These are phyloP conservation scores for Ivindomyrus marchei DNA, from an alignment of 2,113 vertebrate species.

Conservation along the genomic window DNA sequence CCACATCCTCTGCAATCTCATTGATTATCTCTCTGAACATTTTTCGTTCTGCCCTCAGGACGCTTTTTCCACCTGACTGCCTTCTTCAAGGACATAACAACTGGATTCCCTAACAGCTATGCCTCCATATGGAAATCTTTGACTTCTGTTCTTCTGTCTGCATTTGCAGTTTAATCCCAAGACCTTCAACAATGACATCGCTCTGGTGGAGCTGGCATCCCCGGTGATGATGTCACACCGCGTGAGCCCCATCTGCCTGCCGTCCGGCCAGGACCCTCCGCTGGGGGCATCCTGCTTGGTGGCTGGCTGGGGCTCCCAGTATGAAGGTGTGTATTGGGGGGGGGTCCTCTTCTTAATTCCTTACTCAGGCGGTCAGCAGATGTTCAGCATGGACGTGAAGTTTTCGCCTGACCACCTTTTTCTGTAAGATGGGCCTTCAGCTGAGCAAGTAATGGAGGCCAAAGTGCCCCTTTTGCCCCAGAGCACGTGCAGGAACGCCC, in stretches of 20 bases:
- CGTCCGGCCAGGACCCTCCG: slow-evolving; percentile 64
- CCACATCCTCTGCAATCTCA: too few relatives aligned
- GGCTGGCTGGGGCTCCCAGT: slow-evolving; percentile 87
- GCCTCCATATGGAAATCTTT: neutral
- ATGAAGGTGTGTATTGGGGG: slow-evolving; percentile 66
- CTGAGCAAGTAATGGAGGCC: slow-evolving; percentile 81
- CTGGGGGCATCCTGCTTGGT: slow-evolving; percentile 76
- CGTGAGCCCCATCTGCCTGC: slow-evolving; percentile 77
- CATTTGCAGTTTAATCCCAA: slow-evolving; percentile 78
- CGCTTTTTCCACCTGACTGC: too few relatives aligned
- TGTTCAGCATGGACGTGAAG: neutral
- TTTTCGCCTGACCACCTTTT: neutral
- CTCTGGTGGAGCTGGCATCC: slow-evolving; percentile 75
- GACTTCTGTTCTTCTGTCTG: neutral
- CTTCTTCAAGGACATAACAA: neutral
- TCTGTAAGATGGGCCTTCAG: slow-evolving; percentile 73
- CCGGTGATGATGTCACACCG: slow-evolving; percentile 54
- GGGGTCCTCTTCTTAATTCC: neutral
- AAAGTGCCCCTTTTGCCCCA: slow-evolving; percentile 77
- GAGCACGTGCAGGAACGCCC: slow-evolving; percentile 68
- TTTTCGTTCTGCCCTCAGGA: too few relatives aligned
- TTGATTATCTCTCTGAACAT: too few relatives aligned
- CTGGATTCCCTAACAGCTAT: neutral
- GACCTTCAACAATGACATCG: slow-evolving; percentile 88
- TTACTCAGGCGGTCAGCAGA: neutral